Base-by-base conservation (phyloP, 2,888 invertebrate species). In the Chloroclysta siterata region DNA sequence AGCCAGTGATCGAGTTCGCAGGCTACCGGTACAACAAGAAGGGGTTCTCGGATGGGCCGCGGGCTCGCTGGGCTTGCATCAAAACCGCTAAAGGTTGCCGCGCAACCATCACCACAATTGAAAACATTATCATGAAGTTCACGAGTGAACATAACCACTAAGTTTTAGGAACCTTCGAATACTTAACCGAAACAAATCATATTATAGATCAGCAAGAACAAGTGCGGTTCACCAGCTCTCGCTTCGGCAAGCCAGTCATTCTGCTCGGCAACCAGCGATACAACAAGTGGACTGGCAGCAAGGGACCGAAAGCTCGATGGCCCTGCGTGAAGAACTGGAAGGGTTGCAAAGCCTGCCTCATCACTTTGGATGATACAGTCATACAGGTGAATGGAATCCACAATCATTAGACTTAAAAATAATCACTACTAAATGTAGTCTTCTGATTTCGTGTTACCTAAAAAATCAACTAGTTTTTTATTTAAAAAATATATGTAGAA, bases 161-260 rank as follows among this genome's bases (percentile, higher is more conserved):
- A 44, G 44, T 15, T 14, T 15, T 14, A 44, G 7, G 8, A 14
- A 44, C 15, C n/a, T 0, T n/a, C 5, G 41, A 41, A 0, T 41
- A n/a, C n/a, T 41, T 13, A 41, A 41, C 13, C n/a, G 15, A 44
- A 15, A 36, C 0, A 39, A 39, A 39, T 39, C 11, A 39, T 11
- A 39, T 39, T 39, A 17, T 17, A 46, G 46, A 46, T 17, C 11
- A 17, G 46, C 10, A 17, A 17, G 10, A 17, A 17, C 10, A 17
- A 10, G 10, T 46, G 17, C 17, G 3, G 46, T 46, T 77, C 33
- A 75, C 73, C 2, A 74, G 60, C 6, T 79, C 80, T 0, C 74
- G 69, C 3, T 77, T 54, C 7, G 83, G 84, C 0, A 79, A 76
- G 11, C 83, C 80, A 0, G 79, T 81, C 17, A 76, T 83, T 17